Evolutionary conservation across 2,113 vertebrate species (phyloP).

Genomic region (Meles meles): DNA sequence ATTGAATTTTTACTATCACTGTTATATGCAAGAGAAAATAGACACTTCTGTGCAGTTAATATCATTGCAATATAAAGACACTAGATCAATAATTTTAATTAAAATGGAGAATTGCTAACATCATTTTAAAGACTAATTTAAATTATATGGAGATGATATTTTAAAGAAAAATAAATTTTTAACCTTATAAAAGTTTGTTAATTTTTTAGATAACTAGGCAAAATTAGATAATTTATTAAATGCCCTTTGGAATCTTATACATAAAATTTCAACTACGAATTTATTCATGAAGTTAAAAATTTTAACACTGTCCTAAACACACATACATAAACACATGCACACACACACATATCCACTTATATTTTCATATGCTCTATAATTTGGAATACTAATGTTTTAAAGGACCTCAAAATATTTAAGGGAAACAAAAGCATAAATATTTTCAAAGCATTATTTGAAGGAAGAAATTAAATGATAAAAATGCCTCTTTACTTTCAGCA

Average conservation of each 20-base stretch:
- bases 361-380: background rate
- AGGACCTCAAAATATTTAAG: background rate
- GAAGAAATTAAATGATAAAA: background rate
- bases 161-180: background rate
- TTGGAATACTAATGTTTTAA: background rate
- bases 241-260: background rate
- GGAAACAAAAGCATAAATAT: background rate
- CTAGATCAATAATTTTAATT: constrained; percentile 56
- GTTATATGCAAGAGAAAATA: background rate
- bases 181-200: constrained; percentile 23
- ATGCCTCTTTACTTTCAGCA: background rate
- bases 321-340: background rate
- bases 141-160: constrained; percentile 10
- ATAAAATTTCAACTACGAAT: background rate
- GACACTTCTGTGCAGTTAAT: background rate
- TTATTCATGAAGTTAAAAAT: constrained; percentile 1
- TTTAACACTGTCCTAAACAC: background rate
- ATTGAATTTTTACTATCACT: constrained; percentile 36
- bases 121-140: constrained; percentile 30
- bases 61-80: background rate
- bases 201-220: background rate
- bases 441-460: background rate
- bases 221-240: constrained; percentile 46
- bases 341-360: background rate
- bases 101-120: constrained; percentile 11